These are phyloP conservation scores for Tenebrio molitor DNA, from an alignment of 1,140 invertebrate genomes.

Conservation along the genomic window DNA sequence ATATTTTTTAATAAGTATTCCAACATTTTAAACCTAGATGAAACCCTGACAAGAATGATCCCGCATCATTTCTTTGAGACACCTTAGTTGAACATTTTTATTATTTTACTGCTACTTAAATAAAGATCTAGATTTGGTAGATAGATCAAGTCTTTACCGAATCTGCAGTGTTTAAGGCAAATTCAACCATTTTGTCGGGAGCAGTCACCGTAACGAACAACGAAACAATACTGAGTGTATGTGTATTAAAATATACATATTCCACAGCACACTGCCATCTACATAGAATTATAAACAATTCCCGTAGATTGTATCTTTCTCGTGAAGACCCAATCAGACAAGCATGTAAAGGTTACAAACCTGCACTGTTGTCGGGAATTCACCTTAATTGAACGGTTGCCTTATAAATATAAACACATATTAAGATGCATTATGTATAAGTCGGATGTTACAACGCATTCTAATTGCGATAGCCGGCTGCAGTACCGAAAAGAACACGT, in stretches of 20 bases:
- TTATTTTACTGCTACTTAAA: too few species aligned
- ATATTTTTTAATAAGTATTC: too few species aligned
- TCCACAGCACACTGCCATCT: constrained; percentile 54
- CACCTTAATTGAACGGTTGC: constrained; percentile 43
- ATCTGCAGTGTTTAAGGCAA: constrained; percentile 57
- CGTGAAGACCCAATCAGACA: constrained; percentile 53
- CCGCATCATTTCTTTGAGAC: too few species aligned
- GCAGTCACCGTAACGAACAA: constrained; percentile 54
- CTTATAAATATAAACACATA: constrained; percentile 48
- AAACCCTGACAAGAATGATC: too few species aligned
- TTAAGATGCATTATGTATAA: constrained; percentile 45
- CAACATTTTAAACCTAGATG: too few species aligned
- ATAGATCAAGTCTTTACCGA: too few species aligned
- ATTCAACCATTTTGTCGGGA: constrained; percentile 60
- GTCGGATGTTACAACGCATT: constrained; percentile 42
- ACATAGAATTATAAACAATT: constrained; percentile 59
- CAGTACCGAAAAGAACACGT: not conserved
- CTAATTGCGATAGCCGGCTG: constrained; percentile 19
- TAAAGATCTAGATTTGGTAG: too few species aligned
- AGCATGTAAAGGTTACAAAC: constrained; percentile 33
- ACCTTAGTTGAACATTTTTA: too few species aligned
- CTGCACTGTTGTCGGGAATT: not conserved
- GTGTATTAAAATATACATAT: constrained; percentile 46
- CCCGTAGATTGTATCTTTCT: constrained; percentile 57
- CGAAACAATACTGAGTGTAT: constrained; percentile 55